Percentiles rank a stretch among this genome's conserved stretches.
These are phyloP conservation scores for Sebastes reedi DNA, from an alignment of 2,797 vertebrate genomes.

Conservation along the genomic window DNA sequence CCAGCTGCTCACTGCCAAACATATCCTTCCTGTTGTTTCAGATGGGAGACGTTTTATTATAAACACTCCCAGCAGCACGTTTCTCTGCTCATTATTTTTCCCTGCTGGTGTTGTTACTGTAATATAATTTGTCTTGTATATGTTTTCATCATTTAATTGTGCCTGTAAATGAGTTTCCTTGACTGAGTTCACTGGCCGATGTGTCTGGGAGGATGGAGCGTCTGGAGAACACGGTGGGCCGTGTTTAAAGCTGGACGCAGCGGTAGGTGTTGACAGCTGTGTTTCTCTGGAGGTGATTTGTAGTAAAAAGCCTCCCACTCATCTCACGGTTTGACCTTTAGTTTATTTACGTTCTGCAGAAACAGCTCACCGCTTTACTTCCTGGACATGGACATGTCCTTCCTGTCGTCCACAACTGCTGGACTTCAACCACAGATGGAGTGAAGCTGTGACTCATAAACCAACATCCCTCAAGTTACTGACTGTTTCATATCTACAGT, in stretches of 20 bases:
- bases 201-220: conserved; percentile 76
- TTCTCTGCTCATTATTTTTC: background rate
- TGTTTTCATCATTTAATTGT: background rate
- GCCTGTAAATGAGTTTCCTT: conserved; percentile 53
- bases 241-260: conserved; percentile 34
- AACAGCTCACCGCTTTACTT: conserved; percentile 9
- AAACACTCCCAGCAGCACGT: background rate
- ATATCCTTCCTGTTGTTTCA: conserved; percentile 90
- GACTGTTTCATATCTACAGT: background rate
- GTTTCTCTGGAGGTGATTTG: background rate
- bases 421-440: conserved; percentile 8
- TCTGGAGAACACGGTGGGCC: conserved; percentile 75
- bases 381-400: conserved; percentile 20
- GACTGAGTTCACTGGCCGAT: conserved; percentile 76
- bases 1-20: conserved; percentile 87
- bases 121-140: background rate
- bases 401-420: conserved; percentile 16
- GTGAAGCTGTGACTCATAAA: conserved; percentile 19
- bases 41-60: conserved; percentile 17
- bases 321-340: conserved; percentile 31
- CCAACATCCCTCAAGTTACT: background rate
- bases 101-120: background rate
- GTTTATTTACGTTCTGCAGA: conserved; percentile 61
- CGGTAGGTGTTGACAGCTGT: conserved; percentile 35
- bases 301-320: background rate